Base-by-base conservation (phyloP, 2,797 vertebrate genomes). In the Morus bassanus region DNA sequence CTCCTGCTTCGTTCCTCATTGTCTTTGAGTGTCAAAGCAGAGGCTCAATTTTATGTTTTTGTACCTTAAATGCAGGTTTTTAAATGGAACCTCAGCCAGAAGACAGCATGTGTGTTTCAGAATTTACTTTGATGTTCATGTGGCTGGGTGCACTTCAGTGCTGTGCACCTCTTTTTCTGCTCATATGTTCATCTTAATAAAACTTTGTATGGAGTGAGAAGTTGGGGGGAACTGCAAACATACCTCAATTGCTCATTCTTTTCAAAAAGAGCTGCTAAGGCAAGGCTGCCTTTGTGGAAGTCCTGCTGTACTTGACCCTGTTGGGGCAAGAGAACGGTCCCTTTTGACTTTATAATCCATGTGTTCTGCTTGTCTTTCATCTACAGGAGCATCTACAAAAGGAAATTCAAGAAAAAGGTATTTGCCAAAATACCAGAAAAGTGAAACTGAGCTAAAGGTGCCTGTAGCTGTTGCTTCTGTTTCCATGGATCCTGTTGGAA, bases 351-450 rank as follows among this genome's bases (percentile, higher is more conserved):
- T 31, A 23, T 90, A 74, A 85, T 65, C 24, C 84, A 11, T 33
- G 3, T 96, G n/a, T 94, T 87, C 82, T 96, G 24, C 88, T 91
- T 97, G 54, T 93, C 72, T 96, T 87, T 93, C 68, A 89, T 95
- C 81, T 78, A 37, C 98, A 99, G 99, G 98, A 87, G 85, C 98
- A 63, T 98, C 98, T 82, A 78, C 96, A 91, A 98, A 97, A 96
- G 91, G 73, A 96, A 98, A 96, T 93, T 83, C 85, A 91, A 97
- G 82, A 92, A 86, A 93, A 67, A 95, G 95, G 54, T 96, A 86
- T 76, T 98, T 92, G 73, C 85, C 91, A 39, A 96, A 93, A 28
- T 83, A 85, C 77, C 96, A 92, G 33, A 94, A 95, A 91, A 91
- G 41, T 86, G 97, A 95, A 91, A 87, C 97, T 43, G 98, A 96